Percentiles rank a stretch among this genome's conserved stretches.
phyloP scores from a whole-genome alignment of 2,797 vertebrate genomes.

The Tapirus indicus region DNA sequence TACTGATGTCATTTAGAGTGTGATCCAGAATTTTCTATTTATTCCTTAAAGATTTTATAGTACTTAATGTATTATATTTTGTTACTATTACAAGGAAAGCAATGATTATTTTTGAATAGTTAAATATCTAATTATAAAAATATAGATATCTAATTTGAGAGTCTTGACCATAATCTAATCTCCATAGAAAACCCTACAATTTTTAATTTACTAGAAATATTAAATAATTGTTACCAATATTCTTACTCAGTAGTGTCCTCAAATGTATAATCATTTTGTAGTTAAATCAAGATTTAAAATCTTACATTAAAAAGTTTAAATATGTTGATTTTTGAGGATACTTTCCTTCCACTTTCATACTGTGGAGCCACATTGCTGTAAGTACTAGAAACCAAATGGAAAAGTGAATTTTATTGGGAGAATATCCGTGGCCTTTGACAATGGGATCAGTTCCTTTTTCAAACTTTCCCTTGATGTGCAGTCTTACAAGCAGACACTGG shows the following conservation, averaged over 20 bases:
- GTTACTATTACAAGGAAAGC: background rate
- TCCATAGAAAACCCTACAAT: background rate
- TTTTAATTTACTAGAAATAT: background rate
- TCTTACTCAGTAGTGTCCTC: background rate
- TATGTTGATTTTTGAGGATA: background rate
- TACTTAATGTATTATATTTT: background rate
- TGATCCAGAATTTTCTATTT: background rate
- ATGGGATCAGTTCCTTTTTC: background rate
- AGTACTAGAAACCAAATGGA: background rate
- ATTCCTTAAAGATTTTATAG: background rate
- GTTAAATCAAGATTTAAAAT: background rate
- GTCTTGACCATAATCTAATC: background rate
- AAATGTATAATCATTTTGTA: background rate
- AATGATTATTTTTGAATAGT: background rate
- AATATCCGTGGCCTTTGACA: background rate
- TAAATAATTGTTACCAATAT: background rate
- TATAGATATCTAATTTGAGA: background rate
- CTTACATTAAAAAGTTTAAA: background rate
- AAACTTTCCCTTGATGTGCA: background rate
- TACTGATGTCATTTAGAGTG: conserved; percentile 46
- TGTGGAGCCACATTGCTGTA: background rate
- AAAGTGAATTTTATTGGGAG: background rate
- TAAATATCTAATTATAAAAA: background rate
- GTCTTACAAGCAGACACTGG: background rate
- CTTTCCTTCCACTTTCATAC: background rate